Evolutionary conservation across 2,113 vertebrate species (phyloP).

Genomic region (Ahaetulla prasina): DNA sequence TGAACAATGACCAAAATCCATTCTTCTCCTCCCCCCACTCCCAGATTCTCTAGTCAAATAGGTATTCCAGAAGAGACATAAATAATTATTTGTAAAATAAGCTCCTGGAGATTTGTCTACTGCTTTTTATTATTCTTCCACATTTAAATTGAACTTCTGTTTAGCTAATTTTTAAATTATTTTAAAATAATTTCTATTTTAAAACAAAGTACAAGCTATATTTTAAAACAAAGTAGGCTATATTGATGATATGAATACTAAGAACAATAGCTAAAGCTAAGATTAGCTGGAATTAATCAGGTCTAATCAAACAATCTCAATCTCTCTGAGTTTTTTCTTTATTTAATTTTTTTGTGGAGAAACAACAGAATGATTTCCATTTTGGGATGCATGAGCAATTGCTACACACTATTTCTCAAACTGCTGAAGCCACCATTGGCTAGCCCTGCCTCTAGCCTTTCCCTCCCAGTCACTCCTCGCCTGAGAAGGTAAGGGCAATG

Average conservation of each 20-base stretch:
- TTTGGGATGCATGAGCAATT: constrained; percentile 4
- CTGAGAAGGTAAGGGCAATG: no score
- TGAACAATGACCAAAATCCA: background rate
- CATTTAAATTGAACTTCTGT: background rate
- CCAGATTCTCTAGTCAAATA: background rate
- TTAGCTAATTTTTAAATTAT: constrained; percentile 7
- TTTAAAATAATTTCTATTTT: background rate
- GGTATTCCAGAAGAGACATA: background rate
- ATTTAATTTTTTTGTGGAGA: background rate
- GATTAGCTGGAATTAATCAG: background rate
- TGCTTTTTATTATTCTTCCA: background rate
- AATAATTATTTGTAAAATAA: background rate
- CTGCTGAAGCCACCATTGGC: no score
- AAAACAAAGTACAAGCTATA: background rate
- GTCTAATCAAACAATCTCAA: background rate
- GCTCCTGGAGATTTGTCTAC: background rate
- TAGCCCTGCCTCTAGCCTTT: no score
- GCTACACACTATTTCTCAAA: background rate
- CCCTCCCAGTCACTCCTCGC: no score
- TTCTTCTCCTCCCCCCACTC: background rate
- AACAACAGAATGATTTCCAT: background rate
- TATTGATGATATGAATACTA: background rate
- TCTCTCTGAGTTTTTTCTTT: background rate
- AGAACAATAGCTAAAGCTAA: background rate
- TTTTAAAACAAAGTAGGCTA: background rate